Evolutionary conservation across 2,113 vertebrate genomes (phyloP).

Genomic region (Ia io): DNA sequence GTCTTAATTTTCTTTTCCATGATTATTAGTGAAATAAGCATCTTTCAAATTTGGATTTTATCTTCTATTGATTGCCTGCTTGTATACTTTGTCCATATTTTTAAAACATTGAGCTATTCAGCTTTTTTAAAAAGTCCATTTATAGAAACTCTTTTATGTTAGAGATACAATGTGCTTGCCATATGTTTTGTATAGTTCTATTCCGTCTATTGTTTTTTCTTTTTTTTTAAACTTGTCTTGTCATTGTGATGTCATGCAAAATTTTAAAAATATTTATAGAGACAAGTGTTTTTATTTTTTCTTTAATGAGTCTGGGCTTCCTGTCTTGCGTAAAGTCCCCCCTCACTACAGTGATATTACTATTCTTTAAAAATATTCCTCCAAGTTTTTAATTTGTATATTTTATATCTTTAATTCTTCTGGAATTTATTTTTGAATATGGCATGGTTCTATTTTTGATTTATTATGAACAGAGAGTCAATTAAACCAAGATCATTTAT

Average conservation of each 20-base stretch:
- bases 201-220: background rate
- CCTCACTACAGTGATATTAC: background rate
- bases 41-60: background rate
- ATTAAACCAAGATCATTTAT: background rate
- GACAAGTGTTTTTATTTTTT: constrained; percentile 10
- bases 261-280: constrained; percentile 31
- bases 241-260: constrained; percentile 22
- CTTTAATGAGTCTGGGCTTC: background rate
- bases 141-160: constrained; percentile 31
- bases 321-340: constrained; percentile 7
- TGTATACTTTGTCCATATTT: background rate
- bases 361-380: constrained; percentile 1
- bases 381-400: background rate
- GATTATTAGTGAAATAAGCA: background rate
- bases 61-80: background rate
- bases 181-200: constrained; percentile 6
- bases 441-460: background rate
- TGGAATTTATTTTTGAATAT: constrained; percentile 38
- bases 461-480: background rate
- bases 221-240: background rate
- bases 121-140: background rate
- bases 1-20: background rate
- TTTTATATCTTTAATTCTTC: constrained; percentile 19
- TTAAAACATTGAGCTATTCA: background rate
- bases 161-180: background rate